phyloP scores from a whole-genome alignment of 2,113 vertebrate genomes.

The Otocyon megalotis region DNA sequence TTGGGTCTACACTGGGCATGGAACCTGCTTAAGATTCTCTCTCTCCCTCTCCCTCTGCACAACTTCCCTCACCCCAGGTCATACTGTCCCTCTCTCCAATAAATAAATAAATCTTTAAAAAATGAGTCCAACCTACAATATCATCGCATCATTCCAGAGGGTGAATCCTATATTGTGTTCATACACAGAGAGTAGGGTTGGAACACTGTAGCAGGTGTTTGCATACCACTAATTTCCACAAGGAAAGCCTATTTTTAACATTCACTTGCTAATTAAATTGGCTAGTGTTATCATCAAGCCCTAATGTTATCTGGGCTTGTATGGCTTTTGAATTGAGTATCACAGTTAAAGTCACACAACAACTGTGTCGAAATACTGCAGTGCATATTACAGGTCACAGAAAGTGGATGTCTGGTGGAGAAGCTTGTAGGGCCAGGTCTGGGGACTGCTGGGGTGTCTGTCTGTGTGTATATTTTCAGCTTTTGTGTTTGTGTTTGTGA shows the following conservation, averaged over 20 bases:
- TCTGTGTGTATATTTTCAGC: background rate
- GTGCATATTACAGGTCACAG: background rate
- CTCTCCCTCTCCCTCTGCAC: background rate
- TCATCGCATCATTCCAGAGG: background rate
- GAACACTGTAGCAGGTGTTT: slow-evolving; percentile 17
- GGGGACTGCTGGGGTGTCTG: background rate
- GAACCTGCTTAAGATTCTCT: background rate
- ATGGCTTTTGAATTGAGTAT: background rate
- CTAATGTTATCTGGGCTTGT: background rate
- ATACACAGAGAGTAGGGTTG: background rate
- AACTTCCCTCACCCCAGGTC: background rate
- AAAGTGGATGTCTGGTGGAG: background rate
- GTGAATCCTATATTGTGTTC: background rate
- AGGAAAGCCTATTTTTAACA: background rate
- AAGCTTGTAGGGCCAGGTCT: background rate
- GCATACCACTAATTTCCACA: background rate
- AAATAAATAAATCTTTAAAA: background rate
- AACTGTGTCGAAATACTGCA: background rate
- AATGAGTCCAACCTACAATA: background rate
- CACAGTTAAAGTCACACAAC: background rate
- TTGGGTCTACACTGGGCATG: background rate
- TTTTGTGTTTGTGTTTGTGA: slow-evolving; percentile 13
- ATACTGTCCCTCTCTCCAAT: background rate
- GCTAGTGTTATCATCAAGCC: background rate
- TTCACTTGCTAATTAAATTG: background rate